A percentile compares a stretch with the other conserved stretches of the same genome.
Conservation (phyloP, 2,113 vertebrate genomes). For the Indicator maculatus region DNA sequence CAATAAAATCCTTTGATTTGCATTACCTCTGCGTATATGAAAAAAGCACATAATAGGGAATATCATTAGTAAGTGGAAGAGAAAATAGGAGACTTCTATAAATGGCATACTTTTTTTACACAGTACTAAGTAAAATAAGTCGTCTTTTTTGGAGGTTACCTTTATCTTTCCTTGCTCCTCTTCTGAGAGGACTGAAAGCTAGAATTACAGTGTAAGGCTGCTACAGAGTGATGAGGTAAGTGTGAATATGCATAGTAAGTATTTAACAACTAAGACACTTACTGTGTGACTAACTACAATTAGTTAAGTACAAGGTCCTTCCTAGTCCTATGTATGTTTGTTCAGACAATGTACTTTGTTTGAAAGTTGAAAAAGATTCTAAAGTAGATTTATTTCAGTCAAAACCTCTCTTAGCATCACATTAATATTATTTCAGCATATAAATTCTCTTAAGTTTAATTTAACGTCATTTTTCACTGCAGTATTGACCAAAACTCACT, state of each 20-base stretch:
- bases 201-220: neutral
- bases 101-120: neutral
- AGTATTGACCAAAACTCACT: neutral
- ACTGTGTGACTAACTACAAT: neutral
- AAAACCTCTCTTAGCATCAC: neutral
- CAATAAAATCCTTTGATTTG: neutral
- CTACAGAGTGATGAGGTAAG: neutral
- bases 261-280: conserved; percentile 1
- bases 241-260: neutral
- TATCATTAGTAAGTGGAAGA: neutral
- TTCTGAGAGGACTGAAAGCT: neutral
- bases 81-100: neutral
- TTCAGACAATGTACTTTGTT: neutral
- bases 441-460: neutral
- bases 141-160: neutral
- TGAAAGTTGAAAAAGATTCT: neutral
- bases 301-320: neutral
- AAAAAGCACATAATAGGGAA: neutral
- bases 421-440: neutral
- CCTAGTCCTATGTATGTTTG: neutral
- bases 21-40: neutral
- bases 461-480: neutral
- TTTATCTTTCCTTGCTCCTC: neutral
- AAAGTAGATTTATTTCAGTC: neutral
- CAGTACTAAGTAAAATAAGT: neutral